Evolutionary conservation across 2,797 vertebrate genomes (phyloP), one percentile per base, ranked within the genome.

Genomic region (Myotis myotis): DNA sequence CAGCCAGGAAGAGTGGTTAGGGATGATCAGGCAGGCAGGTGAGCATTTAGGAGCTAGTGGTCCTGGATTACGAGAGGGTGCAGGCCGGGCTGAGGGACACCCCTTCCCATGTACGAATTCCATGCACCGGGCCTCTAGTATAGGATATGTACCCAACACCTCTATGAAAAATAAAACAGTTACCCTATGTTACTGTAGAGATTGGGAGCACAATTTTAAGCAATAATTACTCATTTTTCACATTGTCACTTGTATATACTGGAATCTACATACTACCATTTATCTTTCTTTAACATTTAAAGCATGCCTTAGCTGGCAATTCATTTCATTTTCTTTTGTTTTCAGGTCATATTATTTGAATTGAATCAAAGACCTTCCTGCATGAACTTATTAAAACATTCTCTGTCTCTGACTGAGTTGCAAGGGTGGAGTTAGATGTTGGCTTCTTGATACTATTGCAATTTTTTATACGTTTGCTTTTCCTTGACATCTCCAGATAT

Each of bases 161-260:
- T 96, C 87, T 82, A 80, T 94, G 93, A 94, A 96, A 96, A 96
- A 95, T 96, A 76, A 90, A 96, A 62, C 1, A 2, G 9, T 30
- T n/a, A n/a, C 20, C 23, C 13, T 88, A 47, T 68, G 38, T 94
- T 96, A 92, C 80, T 90, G 9, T 70, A 78, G 15, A 94, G 80
- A 96, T 94, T 97, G 5, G 89, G 30, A 95, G 41, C 62, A 83
- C 70, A 94, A 74, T 91, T 75, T 53, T 89, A 91, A 82, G 53
- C 89, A 95, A 92, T 96, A 96, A 98, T 97, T 97, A 95, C 41
- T 97, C 3, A 85, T 89, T 97, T 97, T 96, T 97, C 82, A 91
- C 15, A 44, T 44, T 95, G 78, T 89, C 90, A 53, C 20, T 95
- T 98, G 95, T 94, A 91, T 87, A 1, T 96, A 93, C 97, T 90